These are phyloP conservation scores for Cepphus grylle DNA, from an alignment of 2,113 vertebrate genomes.

Conservation along the genomic window DNA sequence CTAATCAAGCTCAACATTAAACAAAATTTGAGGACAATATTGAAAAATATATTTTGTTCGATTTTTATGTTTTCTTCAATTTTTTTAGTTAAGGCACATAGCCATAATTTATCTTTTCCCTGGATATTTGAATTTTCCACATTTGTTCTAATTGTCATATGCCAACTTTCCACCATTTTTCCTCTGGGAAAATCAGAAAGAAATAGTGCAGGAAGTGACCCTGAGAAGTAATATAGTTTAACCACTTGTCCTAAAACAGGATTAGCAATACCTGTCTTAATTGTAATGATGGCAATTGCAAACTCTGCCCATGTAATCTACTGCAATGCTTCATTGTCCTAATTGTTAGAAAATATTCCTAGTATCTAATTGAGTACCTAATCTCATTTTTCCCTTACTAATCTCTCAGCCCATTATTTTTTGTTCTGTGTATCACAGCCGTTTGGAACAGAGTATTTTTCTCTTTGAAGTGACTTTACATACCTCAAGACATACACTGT, in stretches of 20 bases:
- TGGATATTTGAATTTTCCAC: not conserved
- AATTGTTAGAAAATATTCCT: not conserved
- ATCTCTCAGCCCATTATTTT: not conserved
- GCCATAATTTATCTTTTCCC: not conserved
- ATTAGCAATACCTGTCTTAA: not conserved
- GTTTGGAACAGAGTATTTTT: not conserved
- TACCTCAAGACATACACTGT: not conserved
- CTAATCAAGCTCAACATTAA: not conserved
- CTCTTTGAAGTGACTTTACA: not conserved
- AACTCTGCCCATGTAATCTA: not conserved
- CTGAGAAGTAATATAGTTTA: not conserved
- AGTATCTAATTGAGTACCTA: not conserved
- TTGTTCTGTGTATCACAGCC: not conserved
- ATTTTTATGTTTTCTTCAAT: not conserved
- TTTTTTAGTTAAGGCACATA: not conserved
- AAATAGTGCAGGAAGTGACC: not conserved
- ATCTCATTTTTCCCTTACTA: not conserved
- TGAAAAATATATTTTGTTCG: not conserved
- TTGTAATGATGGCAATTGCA: not conserved
- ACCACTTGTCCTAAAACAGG: not conserved
- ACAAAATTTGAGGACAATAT: not conserved
- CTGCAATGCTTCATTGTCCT: not conserved
- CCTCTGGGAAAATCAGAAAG: not conserved
- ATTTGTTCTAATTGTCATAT: not conserved
- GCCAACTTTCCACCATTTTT: not conserved